A percentile compares a stretch with the other conserved stretches of the same genome.
Evolutionary conservation across 2,113 vertebrate genomes (phyloP).

Genomic region (Leptosomus discolor): DNA sequence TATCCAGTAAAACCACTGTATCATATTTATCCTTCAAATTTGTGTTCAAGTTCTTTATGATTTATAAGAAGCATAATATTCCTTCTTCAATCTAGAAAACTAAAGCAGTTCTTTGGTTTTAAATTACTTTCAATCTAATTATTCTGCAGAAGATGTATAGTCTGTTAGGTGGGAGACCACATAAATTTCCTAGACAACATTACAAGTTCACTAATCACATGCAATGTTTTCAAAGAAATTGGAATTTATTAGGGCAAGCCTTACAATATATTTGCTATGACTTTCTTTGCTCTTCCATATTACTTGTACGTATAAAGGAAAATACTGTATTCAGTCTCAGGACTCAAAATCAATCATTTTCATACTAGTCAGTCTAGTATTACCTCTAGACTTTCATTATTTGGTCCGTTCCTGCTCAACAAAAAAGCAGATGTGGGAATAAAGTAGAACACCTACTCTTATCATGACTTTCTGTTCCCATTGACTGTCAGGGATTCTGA

Average conservation of each 20-base stretch:
- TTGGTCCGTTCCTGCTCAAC: not conserved
- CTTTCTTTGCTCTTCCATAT: not conserved
- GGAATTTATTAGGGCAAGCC: not conserved
- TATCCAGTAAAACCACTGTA: constrained; percentile 4
- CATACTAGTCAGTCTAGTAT: too few relatives aligned
- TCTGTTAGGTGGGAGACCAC: not conserved
- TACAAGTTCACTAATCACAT: not conserved
- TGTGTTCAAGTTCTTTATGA: not conserved
- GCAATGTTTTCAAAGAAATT: not conserved
- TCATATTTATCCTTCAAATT: constrained; percentile 18
- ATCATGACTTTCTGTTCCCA: not conserved
- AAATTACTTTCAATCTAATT: not conserved
- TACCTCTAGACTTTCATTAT: not conserved
- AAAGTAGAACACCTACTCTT: not conserved
- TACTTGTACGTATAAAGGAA: not conserved
- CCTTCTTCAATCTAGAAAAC: not conserved
- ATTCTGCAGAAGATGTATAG: not conserved
- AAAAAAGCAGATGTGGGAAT: not conserved
- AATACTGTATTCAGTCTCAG: not conserved
- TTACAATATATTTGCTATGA: not conserved
- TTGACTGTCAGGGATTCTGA: not conserved
- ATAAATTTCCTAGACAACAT: not conserved
- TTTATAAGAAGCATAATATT: not conserved
- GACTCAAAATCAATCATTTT: not conserved
- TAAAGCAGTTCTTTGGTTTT: not conserved